Conservation (phyloP, 2,797 vertebrate species). For the Leontocebus nigricollis region DNA sequence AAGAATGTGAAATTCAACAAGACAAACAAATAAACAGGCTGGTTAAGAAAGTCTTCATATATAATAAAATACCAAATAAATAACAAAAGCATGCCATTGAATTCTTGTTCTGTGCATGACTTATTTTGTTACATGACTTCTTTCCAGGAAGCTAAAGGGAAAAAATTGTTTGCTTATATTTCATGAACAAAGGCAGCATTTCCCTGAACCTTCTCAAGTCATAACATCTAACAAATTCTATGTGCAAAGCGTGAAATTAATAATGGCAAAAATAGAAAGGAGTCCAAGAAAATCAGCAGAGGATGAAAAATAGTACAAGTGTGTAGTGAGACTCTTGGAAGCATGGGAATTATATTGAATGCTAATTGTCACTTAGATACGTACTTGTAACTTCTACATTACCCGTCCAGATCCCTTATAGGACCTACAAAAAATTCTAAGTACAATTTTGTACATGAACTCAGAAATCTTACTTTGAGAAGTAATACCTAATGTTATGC, state of each 20-base stretch:
- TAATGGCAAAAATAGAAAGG: neutral
- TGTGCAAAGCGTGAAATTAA: neutral
- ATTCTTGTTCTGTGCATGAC: neutral
- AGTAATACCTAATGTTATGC: neutral
- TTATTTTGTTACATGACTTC: neutral
- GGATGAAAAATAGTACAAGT: neutral
- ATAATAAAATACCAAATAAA: conserved; percentile 66
- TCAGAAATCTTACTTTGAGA: neutral
- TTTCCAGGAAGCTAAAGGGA: neutral
- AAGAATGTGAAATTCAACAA: conserved; percentile 68
- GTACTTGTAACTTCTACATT: neutral
- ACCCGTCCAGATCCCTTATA: neutral
- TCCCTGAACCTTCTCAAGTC: neutral
- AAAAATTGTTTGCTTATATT: conserved; percentile 8
- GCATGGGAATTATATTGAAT: neutral
- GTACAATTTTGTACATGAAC: neutral
- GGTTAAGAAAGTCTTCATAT: conserved; percentile 45
- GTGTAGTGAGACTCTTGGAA: neutral
- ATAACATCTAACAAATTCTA: neutral
- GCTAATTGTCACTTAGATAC: neutral
- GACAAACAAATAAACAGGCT: conserved; percentile 8
- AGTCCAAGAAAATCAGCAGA: neutral
- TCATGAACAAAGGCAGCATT: neutral
- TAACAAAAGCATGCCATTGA: conserved; percentile 30
- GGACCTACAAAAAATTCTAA: neutral